Evolutionary conservation across 2,888 invertebrate species (phyloP).

Genomic region (Philereme vetulata): DNA sequence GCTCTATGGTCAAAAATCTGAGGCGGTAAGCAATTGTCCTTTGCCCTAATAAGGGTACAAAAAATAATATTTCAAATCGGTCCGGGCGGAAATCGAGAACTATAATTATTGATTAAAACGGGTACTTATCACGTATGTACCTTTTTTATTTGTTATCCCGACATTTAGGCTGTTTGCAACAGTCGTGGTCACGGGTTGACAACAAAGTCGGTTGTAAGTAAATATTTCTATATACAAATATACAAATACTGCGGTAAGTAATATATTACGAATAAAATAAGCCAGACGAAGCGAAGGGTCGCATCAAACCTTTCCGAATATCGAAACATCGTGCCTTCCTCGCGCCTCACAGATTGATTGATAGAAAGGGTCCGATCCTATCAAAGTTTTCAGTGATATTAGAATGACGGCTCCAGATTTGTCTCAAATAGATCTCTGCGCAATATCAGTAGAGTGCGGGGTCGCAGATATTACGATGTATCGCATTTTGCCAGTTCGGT

Average conservation of each 20-base stretch:
- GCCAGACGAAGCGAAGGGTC: background rate
- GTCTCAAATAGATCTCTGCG: constrained; percentile 17
- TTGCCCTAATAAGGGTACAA: no score
- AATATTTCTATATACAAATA: background rate
- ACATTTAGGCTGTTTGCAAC: no score
- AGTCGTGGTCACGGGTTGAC: no score
- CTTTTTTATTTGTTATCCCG: no score
- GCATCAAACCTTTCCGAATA: constrained; percentile 11
- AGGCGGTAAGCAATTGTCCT: no score
- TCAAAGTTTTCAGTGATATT: constrained; percentile 24
- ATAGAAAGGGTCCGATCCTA: constrained; percentile 29
- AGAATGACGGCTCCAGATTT: constrained; percentile 26
- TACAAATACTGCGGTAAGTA: constrained; percentile 1
- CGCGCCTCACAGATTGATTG: constrained; percentile 30
- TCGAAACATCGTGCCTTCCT: constrained; percentile 15
- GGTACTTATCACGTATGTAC: no score
- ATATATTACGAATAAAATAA: background rate
- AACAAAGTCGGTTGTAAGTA: no score
- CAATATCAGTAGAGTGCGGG: constrained; percentile 12
- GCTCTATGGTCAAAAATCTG: no score
- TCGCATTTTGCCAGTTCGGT: constrained; percentile 2
- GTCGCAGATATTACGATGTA: constrained; percentile 2
- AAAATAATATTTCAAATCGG: no score
- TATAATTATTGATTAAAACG: no score
- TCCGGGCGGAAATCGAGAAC: no score